Evolutionary conservation across 1,140 invertebrate species (phyloP).

Genomic region (Camponotus pennsylvanicus): DNA sequence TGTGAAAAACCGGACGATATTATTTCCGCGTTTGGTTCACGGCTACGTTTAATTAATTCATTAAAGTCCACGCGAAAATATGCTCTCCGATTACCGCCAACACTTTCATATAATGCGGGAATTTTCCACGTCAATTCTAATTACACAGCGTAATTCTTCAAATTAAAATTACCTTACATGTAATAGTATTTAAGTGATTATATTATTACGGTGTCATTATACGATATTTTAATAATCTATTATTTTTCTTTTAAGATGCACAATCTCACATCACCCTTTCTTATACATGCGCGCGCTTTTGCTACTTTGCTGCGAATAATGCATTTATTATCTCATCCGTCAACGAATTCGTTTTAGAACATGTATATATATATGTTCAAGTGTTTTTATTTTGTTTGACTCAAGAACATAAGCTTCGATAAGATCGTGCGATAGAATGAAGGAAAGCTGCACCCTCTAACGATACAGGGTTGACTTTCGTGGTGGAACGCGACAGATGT

Average conservation of each 20-base stretch:
- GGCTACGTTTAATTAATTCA: conserved; percentile 43
- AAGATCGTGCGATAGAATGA: neutral
- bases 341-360: neutral
- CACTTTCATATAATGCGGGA: neutral
- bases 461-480: conserved; percentile 58
- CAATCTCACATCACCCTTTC: neutral
- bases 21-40: conserved; percentile 36
- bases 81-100: conserved; percentile 25
- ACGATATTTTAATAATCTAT: neutral
- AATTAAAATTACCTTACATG: neutral
- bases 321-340: neutral
- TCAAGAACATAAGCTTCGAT: neutral
- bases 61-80: conserved; percentile 16
- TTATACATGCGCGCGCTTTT: neutral
- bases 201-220: neutral
- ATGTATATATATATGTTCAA: neutral
- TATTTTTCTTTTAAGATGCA: neutral
- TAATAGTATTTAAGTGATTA: neutral
- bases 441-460: conserved; percentile 10
- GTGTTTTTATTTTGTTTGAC: neutral
- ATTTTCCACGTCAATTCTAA: neutral
- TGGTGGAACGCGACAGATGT: conserved; percentile 38
- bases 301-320: neutral
- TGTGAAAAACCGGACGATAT: conserved; percentile 56
- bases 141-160: neutral